phyloP scores from a whole-genome alignment of 1,140 invertebrate genomes.

The Eumeta japonica region DNA sequence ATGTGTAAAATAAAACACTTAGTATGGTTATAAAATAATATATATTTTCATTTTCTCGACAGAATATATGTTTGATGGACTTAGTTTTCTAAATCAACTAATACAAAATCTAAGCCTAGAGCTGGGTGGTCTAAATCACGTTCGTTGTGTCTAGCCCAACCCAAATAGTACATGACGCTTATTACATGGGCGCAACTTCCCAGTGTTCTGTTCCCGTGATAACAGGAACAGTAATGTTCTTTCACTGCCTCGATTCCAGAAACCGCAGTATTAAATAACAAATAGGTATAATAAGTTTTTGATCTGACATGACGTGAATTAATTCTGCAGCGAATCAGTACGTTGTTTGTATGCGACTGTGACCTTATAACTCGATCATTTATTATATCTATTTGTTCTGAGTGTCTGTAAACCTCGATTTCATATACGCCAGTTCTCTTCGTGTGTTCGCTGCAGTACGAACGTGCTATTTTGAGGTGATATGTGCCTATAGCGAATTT shows the following conservation, averaged over 20 bases:
- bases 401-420: too few relatives aligned
- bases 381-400: too few relatives aligned
- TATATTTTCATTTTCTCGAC: too few relatives aligned
- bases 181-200: not conserved
- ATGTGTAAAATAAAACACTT: too few relatives aligned
- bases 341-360: too few relatives aligned
- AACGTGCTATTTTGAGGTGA: conserved; percentile 15
- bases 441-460: conserved; percentile 14
- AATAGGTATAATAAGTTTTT: not conserved
- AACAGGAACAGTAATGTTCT: not conserved
- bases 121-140: too few relatives aligned
- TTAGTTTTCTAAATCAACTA: too few relatives aligned
- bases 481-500: conserved; percentile 15
- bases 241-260: not conserved
- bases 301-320: not conserved
- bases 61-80: too few relatives aligned
- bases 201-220: not conserved
- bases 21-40: too few relatives aligned
- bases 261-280: not conserved
- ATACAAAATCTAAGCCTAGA: too few relatives aligned
- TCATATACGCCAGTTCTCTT: conserved; percentile 11
- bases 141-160: not conserved
- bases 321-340: not conserved
- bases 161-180: not conserved
- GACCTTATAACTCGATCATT: too few relatives aligned